Evolutionary conservation across 2,113 vertebrate species (phyloP).

Genomic region (Gyps fulvus): DNA sequence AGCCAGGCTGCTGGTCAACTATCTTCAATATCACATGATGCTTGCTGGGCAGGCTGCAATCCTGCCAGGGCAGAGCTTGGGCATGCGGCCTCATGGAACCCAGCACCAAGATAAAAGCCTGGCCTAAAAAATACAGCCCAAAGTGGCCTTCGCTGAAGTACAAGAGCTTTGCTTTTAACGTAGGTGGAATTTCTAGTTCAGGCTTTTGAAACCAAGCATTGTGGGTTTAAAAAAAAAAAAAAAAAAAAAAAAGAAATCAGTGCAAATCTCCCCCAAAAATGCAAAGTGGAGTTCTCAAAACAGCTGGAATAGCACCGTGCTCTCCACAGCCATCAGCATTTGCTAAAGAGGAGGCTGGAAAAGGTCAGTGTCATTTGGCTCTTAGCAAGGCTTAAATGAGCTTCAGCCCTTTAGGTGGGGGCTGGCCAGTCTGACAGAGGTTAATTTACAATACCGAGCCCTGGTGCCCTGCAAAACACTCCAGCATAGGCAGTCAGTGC

Average conservation of each 20-base stretch:
- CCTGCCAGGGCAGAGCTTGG: neutral
- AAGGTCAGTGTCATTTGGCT: neutral
- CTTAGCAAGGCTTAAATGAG: neutral
- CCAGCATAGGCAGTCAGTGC: rapidly evolving
- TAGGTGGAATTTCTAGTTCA: neutral
- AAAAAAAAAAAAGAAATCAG: neutral
- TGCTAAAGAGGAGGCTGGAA: neutral
- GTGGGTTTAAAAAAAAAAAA: neutral
- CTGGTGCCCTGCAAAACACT: neutral
- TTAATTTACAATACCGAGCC: neutral
- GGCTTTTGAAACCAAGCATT: neutral
- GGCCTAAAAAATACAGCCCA: neutral
- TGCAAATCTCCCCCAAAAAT: neutral
- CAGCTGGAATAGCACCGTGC: neutral
- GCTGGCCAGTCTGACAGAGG: neutral
- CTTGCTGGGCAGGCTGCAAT: neutral
- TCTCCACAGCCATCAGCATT: neutral
- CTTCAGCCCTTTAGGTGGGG: neutral
- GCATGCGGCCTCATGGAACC: neutral
- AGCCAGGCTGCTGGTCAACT: neutral
- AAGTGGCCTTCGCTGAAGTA: neutral
- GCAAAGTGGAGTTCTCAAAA: neutral
- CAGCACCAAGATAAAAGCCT: neutral
- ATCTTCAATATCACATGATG: neutral
- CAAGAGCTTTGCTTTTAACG: neutral